Percentiles rank a stretch among this genome's conserved stretches.
phyloP scores from a whole-genome alignment of 2,888 invertebrate species.

The Colletes collaris region DNA sequence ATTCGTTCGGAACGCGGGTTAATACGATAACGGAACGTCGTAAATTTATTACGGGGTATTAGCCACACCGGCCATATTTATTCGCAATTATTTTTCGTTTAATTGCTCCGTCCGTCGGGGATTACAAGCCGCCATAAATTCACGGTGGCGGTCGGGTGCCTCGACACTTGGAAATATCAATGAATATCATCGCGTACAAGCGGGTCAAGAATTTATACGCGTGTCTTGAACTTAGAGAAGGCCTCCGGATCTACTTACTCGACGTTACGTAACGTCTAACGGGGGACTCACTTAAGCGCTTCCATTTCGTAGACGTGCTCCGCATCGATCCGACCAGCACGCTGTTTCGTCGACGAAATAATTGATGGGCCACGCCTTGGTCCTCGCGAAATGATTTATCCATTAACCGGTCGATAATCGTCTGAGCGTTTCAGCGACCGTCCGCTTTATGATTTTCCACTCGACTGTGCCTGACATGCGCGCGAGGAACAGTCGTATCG shows the following conservation, averaged over 20 bases:
- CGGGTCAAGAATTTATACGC: slow-evolving; percentile 22
- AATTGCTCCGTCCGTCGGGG: not conserved
- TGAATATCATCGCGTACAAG: slow-evolving; percentile 18
- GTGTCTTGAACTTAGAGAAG: slow-evolving; percentile 18
- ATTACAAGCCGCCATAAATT: slow-evolving; percentile 15
- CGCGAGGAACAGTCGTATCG: not conserved
- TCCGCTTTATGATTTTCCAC: not conserved
- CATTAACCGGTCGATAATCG: slow-evolving; percentile 30
- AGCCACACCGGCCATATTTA: not conserved
- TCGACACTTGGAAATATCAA: slow-evolving; percentile 12
- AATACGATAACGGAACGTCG: not conserved
- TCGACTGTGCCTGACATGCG: not conserved
- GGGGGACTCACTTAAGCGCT: slow-evolving; percentile 16
- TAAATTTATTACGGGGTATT: not conserved
- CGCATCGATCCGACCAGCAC: slow-evolving; percentile 31
- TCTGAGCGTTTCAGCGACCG: not conserved
- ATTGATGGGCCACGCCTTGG: slow-evolving; percentile 50
- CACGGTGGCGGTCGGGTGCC: not conserved
- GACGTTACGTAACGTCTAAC: slow-evolving; percentile 32
- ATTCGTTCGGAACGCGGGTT: no score
- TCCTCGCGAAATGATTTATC: slow-evolving; percentile 47
- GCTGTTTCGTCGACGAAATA: slow-evolving; percentile 40
- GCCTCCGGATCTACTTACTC: slow-evolving; percentile 16
- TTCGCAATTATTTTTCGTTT: not conserved
- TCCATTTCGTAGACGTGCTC: slow-evolving; percentile 25